Evolutionary conservation across 2,888 invertebrate species (phyloP), one percentile per base, ranked within the genome.

Genomic region (Rhopalosiphum nymphaeae): DNA sequence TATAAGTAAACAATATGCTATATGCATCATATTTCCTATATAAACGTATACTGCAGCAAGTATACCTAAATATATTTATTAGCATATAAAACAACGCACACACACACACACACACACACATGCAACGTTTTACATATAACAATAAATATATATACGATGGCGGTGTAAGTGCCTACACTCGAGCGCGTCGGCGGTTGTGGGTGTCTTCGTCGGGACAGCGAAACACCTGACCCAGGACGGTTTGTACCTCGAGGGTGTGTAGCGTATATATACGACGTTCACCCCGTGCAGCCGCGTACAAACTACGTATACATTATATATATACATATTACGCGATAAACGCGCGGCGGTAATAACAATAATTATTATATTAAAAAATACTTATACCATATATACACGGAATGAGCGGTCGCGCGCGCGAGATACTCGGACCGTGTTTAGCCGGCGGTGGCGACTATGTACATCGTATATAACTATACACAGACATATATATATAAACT

Each of bases 181-280:
- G 89, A 56, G 36, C 26, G 42, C 90, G 84, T 56, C 46, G 56
- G 44, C 84, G 56, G 56, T 21, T 29, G 67, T 67, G 90, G 78
- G 85, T 85, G 90, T 78, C 78, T 78, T 49, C 49, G 91, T 10
- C 36, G 42, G 78, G 78, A 36, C 13, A 42, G 42, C 56, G 46
- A 92, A 93, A 89, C 92, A 93, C 92, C 92, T 93, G 92, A 93
- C 92, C 78, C 78, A 36, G 56, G 89, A 89, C 92, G 89, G 78
- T 93, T 89, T 42, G 49, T 44, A 25, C 53, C 92, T 56, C n/a
- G 44, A 88, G 92, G 92, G 78, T 78, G 92, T 87, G 42, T 86
- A 49, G 91, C 57, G 36, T 46, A 46, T n/a, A 42, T 86, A 86
- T n/a, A 42, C 56, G 29, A 26, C 16, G 42, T 29, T 46, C 92